phyloP scores from a whole-genome alignment of 2,797 vertebrate species.

The Tapera naevia region DNA sequence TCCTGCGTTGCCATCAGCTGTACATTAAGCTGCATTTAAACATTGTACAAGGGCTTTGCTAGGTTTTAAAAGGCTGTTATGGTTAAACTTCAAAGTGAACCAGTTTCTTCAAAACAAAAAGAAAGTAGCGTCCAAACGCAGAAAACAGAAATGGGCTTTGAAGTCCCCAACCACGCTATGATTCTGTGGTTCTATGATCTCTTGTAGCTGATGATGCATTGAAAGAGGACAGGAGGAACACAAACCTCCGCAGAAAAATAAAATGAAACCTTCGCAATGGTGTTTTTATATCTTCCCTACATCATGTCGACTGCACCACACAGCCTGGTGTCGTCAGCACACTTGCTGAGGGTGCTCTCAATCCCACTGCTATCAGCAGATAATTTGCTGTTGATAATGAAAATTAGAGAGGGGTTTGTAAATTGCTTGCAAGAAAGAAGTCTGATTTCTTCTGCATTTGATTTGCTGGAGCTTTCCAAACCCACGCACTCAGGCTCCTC shows the following conservation, averaged over 20 bases:
- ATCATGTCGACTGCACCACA: too few relatives aligned
- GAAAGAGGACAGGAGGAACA: neutral
- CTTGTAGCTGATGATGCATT: neutral
- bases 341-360: too few relatives aligned
- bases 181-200: too few relatives aligned
- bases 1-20: neutral
- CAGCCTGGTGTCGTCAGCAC: too few relatives aligned
- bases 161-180: too few relatives aligned
- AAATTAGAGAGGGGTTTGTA: neutral
- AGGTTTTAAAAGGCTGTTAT: accelerated
- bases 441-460: neutral
- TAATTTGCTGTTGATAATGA: neutral
- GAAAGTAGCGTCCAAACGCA: neutral
- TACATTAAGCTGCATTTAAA: neutral
- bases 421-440: neutral
- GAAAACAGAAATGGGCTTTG: neutral
- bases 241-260: neutral
- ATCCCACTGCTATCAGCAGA: too few relatives aligned
- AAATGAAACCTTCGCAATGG: neutral
- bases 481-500: accelerated
- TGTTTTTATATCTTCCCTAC: too few relatives aligned
- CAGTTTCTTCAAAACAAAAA: neutral
- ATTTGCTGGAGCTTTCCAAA: neutral
- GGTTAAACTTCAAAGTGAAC: neutral
- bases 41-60: neutral